Percentiles rank a stretch among this genome's conserved stretches.
phyloP scores from a whole-genome alignment of 2,113 vertebrate genomes.

The Serilophus lunatus region DNA sequence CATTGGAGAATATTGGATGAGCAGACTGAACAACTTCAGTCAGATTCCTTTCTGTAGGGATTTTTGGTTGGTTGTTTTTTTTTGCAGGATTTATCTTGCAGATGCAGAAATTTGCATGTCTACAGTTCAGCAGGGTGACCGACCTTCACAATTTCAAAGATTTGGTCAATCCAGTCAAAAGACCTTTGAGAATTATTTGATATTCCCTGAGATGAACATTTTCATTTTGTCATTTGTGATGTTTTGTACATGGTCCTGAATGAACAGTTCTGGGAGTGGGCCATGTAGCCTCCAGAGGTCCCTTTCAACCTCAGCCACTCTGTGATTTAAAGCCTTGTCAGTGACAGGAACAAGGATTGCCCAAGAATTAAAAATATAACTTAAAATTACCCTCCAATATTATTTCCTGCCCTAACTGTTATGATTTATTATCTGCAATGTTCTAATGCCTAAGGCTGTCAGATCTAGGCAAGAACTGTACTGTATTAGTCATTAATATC shows the following conservation, averaged over 20 bases:
- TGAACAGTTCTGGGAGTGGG: fast-evolving
- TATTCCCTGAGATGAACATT: neutral
- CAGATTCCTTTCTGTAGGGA: too few relatives aligned
- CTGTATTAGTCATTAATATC: neutral
- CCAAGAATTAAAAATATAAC: neutral
- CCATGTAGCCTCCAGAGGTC: neutral
- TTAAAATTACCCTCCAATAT: neutral
- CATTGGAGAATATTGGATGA: neutral
- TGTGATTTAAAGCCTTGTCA: neutral
- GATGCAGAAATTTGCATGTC: neutral
- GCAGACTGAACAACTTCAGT: too few relatives aligned
- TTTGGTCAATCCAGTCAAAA: neutral
- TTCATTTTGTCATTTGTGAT: neutral
- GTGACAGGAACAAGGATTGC: neutral
- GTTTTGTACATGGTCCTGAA: neutral
- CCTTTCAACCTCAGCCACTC: neutral
- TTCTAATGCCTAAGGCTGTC: neutral
- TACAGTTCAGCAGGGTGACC: neutral
- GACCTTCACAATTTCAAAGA: neutral
- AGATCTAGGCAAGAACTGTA: neutral
- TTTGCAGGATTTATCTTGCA: neutral
- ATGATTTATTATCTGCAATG: neutral
- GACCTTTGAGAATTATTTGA: neutral
- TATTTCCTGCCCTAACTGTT: neutral
- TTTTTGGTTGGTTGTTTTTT: too few relatives aligned